These are phyloP conservation scores for Mobula hypostoma DNA, from an alignment of 2,113 vertebrate genomes.

Conservation along the genomic window DNA sequence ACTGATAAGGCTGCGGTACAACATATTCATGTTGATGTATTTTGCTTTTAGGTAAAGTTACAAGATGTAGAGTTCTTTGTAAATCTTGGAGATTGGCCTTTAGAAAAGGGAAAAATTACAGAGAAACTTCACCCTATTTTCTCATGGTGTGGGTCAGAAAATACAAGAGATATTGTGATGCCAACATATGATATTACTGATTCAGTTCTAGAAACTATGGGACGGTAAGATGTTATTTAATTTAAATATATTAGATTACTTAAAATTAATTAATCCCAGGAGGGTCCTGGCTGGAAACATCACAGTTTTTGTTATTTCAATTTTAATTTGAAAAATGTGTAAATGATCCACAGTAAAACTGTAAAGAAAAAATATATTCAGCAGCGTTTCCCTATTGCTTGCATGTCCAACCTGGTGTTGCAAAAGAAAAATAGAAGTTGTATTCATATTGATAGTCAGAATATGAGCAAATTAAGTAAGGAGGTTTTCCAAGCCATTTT, in stretches of 20 bases:
- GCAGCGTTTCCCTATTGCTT: background rate
- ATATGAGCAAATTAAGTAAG: background rate
- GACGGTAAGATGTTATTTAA: constrained; percentile 64
- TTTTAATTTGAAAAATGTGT: constrained; percentile 10
- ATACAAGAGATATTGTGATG: constrained; percentile 91
- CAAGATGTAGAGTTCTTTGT: constrained; percentile 95
- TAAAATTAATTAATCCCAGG: background rate
- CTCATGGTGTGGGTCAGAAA: constrained; percentile 93
- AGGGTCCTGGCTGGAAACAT: too few species aligned
- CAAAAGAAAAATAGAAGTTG: too few species aligned
- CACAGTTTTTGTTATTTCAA: background rate
- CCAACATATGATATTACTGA: constrained; percentile 96
- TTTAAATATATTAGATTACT: background rate
- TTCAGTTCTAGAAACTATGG: constrained; percentile 94
- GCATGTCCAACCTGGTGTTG: too few species aligned
- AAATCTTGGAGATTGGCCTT: constrained; percentile 95
- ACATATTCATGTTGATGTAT: constrained; percentile 37
- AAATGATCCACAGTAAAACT: background rate
- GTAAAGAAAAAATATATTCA: background rate
- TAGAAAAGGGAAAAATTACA: constrained; percentile 76
- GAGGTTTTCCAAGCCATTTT: background rate
- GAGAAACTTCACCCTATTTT: constrained; percentile 81
- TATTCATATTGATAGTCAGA: background rate
- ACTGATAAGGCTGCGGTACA: background rate
- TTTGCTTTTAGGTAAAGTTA: constrained; percentile 70